phyloP scores from a whole-genome alignment of 2,888 invertebrate species.

The Rhingia campestris region DNA sequence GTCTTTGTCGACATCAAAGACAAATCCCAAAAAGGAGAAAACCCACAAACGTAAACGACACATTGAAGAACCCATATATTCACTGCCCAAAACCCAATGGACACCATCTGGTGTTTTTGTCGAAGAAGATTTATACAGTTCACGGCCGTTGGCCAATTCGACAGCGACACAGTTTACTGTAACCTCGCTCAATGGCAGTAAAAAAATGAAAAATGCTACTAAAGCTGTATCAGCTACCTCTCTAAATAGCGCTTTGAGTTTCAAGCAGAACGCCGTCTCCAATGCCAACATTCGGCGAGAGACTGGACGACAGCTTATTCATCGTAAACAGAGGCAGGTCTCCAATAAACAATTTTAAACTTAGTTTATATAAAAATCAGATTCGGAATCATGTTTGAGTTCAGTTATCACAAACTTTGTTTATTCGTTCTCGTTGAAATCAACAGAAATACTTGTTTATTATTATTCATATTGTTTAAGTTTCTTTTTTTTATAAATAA shows the following conservation, averaged over 20 bases:
- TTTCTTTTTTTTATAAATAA: background rate
- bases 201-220: slow-evolving; percentile 36
- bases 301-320: slow-evolving; percentile 73
- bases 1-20: background rate
- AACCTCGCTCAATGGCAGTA: slow-evolving; percentile 48
- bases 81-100: slow-evolving; percentile 76
- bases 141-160: slow-evolving; percentile 36
- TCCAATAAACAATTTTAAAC: slow-evolving; percentile 41
- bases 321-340: slow-evolving; percentile 66
- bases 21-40: slow-evolving; percentile 6
- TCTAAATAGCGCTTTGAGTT: slow-evolving; percentile 66
- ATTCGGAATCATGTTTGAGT: background rate
- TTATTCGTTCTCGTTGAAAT: background rate
- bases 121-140: slow-evolving; percentile 73
- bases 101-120: slow-evolving; percentile 76
- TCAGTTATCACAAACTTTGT: background rate
- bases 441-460: background rate
- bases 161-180: slow-evolving; percentile 72
- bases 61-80: slow-evolving; percentile 61
- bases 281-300: slow-evolving; percentile 71
- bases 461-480: background rate
- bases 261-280: slow-evolving; percentile 75
- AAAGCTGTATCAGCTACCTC: slow-evolving; percentile 15
- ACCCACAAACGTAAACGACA: slow-evolving; percentile 71
- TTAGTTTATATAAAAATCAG: background rate